Evolutionary conservation across 2,888 invertebrate genomes (phyloP), one percentile per base, ranked within the genome.

Genomic region (Amaurobius ferox): DNA sequence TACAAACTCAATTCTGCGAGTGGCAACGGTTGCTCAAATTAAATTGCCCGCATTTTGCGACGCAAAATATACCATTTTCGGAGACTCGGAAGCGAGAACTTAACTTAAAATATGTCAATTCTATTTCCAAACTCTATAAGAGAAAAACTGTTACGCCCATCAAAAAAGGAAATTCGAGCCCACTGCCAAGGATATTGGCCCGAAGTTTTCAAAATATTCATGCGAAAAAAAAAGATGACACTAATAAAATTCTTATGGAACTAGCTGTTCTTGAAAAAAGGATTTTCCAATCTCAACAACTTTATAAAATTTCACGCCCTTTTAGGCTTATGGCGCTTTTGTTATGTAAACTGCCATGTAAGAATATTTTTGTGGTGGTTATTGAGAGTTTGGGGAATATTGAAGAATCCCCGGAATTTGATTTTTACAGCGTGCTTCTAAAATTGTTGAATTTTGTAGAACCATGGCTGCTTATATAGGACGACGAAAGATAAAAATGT

Each of bases 191-290:
- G 44, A 44, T 44, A 44, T 44, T 44, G 44, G 44, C 44, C 16
- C n/a, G n/a, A 16, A 44, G 44, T 44, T 44, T 44, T 44, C 44
- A 44, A 44, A 44, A 44, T 16, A 44, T 44, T 44, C 16, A 2
- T 2, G 44, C 16, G n/a, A 44, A 44, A 44, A n/a, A n/a, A n/a
- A n/a, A 44, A 44, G 44, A 44, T 44, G 44, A 44, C 44, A 44
- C 44, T 44, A 44, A 44, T 44, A 44, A 44, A 44, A 44, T 44
- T 44, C 44, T 44, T 16, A 44, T 44, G 16, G 44, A 44, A 44
- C 44, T 7, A 44, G 44, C 2, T 44, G 44, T 44, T 44, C 16
- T 16, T 16, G 11, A 16, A 44, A 44, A 44, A 16, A 44, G 44
- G 16, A 44, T 13, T 11, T 13, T 44, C 2, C 44, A 44, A 44